Percentiles rank a stretch among this genome's conserved stretches.
Conservation (phyloP, 1,140 invertebrate species). For the Sinonovacula constricta region DNA sequence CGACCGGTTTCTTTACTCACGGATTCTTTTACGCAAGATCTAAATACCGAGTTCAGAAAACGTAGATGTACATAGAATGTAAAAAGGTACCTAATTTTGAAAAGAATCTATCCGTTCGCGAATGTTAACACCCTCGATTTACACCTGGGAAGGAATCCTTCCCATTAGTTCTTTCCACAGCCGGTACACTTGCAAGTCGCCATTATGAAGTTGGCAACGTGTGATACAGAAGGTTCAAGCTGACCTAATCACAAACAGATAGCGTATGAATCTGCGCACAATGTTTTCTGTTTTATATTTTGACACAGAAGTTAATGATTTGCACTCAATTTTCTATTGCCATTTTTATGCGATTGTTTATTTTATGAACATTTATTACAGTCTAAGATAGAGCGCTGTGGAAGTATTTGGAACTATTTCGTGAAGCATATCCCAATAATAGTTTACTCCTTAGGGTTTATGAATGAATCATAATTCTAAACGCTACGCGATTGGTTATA, state of each 20-base stretch:
- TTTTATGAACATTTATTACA: neutral
- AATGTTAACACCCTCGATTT: constrained; percentile 29
- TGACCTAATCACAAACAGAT: constrained; percentile 23
- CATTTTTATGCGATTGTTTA: neutral
- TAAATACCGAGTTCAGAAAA: neutral
- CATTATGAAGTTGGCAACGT: constrained; percentile 56
- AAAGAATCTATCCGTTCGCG: constrained; percentile 21
- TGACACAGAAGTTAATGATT: neutral
- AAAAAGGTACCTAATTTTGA: constrained; percentile 2
- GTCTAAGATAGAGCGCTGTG: neutral
- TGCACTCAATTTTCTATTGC: neutral
- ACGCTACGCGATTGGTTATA: constrained; percentile 28
- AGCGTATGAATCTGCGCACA: neutral
- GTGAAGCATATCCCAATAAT: neutral
- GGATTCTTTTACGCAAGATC: neutral
- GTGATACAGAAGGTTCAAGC: constrained; percentile 15
- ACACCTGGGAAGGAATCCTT: constrained; percentile 53
- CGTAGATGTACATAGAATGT: neutral
- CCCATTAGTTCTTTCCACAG: constrained; percentile 34
- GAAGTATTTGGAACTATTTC: neutral
- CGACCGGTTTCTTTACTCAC: constrained; percentile 29
- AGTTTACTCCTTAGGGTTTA: neutral
- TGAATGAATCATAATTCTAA: constrained; percentile 50
- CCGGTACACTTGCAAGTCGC: constrained; percentile 22
- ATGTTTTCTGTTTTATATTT: neutral